Percentiles rank a stretch among this genome's conserved stretches.
These are phyloP conservation scores for Aptenodytes forsteri DNA, from an alignment of 2,113 vertebrate species.

Conservation along the genomic window DNA sequence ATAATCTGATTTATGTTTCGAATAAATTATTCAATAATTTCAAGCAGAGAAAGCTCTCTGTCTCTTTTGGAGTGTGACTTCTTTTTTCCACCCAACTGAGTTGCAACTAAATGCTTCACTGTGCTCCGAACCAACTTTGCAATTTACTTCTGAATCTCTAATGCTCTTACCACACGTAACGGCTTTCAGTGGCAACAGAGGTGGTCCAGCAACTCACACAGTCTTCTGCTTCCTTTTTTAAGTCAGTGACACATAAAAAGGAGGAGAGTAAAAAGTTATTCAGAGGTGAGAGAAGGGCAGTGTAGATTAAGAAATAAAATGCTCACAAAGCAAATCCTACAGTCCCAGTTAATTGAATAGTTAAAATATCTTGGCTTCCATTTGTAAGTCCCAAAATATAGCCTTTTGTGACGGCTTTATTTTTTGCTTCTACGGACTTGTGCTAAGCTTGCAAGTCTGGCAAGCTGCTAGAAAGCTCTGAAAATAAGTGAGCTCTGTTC, in stretches of 20 bases:
- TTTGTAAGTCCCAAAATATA: conserved; percentile 27
- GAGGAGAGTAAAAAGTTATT: conserved; percentile 26
- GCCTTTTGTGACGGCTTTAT: conserved; percentile 17
- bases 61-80: conserved; percentile 54
- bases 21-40: conserved; percentile 66
- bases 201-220: not conserved
- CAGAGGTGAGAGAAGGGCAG: conserved; percentile 39
- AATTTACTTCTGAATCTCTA: conserved; percentile 63
- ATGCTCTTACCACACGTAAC: not conserved
- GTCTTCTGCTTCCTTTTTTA: not conserved
- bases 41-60: conserved; percentile 41
- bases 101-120: conserved; percentile 54
- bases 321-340: conserved; percentile 50
- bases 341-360: conserved; percentile 46
- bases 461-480: not conserved
- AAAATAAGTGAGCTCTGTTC: not conserved
- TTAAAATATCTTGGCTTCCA: conserved; percentile 46
- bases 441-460: conserved; percentile 50
- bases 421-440: conserved; percentile 2
- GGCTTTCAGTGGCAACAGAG: not conserved
- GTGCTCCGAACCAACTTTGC: conserved; percentile 25
- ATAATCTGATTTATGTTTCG: conserved; percentile 46
- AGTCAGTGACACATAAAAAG: conserved; percentile 18
- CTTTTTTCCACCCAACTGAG: conserved; percentile 37
- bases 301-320: conserved; percentile 45